Conservation (phyloP, 2,888 invertebrate genomes). For the Drosophila hamatofila region DNA sequence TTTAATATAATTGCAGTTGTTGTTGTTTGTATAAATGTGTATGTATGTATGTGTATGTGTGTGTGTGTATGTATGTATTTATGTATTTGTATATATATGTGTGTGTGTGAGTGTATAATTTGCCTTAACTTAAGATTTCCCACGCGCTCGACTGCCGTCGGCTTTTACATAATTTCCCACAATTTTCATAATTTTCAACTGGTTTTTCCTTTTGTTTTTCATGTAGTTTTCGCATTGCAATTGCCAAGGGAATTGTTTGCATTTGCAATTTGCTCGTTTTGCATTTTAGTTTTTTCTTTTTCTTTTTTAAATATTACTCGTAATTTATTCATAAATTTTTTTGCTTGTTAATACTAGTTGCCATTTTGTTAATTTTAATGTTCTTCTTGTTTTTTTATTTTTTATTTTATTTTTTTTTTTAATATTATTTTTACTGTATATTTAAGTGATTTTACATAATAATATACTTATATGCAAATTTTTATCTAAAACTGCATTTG, state of each 20-base stretch:
- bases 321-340: conserved; percentile 74
- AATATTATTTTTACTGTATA: conserved; percentile 56
- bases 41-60: conserved; percentile 40
- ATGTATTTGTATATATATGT: conserved; percentile 29
- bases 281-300: conserved; percentile 38
- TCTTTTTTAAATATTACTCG: conserved; percentile 58
- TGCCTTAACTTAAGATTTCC: conserved; percentile 67
- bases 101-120: conserved; percentile 49
- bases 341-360: conserved; percentile 65
- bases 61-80: conserved; percentile 30
- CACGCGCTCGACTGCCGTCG: conserved; percentile 31
- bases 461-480: conserved; percentile 74
- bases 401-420: conserved; percentile 21
- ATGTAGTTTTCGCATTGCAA: conserved; percentile 44
- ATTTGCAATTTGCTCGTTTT: conserved; percentile 52
- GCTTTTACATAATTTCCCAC: conserved; percentile 46
- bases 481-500: conserved; percentile 68
- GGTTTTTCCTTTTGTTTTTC: conserved; percentile 30
- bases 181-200: conserved; percentile 44
- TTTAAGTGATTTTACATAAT: conserved; percentile 80
- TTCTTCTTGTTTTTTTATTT: conserved; percentile 16
- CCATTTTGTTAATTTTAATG: conserved; percentile 53
- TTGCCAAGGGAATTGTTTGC: conserved; percentile 33
- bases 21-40: conserved; percentile 57
- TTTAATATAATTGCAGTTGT: conserved; percentile 77